Conservation (phyloP, 2,797 vertebrate genomes). For the Sebastolobus alascanus region DNA sequence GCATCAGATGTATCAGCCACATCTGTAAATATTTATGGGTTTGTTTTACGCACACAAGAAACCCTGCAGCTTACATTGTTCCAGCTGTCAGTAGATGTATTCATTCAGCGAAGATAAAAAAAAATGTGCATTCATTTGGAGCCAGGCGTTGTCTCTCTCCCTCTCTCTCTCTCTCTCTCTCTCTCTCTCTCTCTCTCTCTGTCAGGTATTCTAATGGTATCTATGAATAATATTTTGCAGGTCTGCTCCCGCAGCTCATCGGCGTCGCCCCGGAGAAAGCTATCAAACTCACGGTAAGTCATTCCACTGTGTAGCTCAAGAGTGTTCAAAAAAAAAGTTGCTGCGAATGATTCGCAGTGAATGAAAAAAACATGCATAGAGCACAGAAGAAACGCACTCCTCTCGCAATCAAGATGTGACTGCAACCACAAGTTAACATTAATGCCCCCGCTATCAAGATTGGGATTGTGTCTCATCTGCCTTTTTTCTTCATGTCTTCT, state of each 20-base stretch:
- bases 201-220: constrained; percentile 77
- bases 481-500: constrained; percentile 38
- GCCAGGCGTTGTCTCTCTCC: constrained; percentile 35
- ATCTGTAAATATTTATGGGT: constrained; percentile 83
- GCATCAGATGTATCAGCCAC: constrained; percentile 74
- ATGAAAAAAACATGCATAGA: constrained; percentile 68
- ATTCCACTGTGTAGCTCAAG: constrained; percentile 73
- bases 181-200: constrained; percentile 24
- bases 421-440: constrained; percentile 75
- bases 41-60: constrained; percentile 75
- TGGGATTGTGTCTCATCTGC: constrained; percentile 67
- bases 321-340: constrained; percentile 59
- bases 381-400: constrained; percentile 40
- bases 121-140: constrained; percentile 70
- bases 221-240: constrained; percentile 89
- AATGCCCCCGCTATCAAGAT: constrained; percentile 67
- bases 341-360: constrained; percentile 59
- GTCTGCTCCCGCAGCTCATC: constrained; percentile 97
- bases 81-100: constrained; percentile 68
- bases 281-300: constrained; percentile 98
- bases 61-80: constrained; percentile 72
- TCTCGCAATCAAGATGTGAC: constrained; percentile 71
- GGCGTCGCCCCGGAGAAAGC: constrained; percentile 99
- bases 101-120: constrained; percentile 63
- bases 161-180: constrained; percentile 26